Evolutionary conservation across 2,113 vertebrate genomes (phyloP), one percentile per base, ranked within the genome.

Genomic region (Nerophis lumbriciformis): DNA sequence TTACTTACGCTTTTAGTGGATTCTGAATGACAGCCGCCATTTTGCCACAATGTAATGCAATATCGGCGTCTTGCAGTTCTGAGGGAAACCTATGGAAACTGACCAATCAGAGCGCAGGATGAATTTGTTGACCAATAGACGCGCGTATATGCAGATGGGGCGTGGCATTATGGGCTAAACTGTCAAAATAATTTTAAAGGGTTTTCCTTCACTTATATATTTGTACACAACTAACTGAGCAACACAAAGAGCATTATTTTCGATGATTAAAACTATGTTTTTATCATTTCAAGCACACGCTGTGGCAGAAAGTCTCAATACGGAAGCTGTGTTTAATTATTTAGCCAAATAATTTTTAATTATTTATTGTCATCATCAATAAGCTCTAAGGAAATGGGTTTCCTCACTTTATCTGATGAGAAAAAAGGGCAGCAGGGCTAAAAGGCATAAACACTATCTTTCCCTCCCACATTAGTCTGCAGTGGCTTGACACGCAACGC

Each of bases 21-120:
- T 97, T 97, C 94, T 98, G 95, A 98, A 98, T 98, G 95, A 97
- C 95, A 97, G 95, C 94, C 95, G 95, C 95, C 95, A 98, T 98
- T 96, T 97, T 97, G 95, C 94, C 93, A 93, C 93, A 94, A 93
- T 96, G 94, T 96, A 98, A 97, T 93, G 94, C 93, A 94, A 95
- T 97, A 97, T 94, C 93, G 92, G 94, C 92, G 92, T 93, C 93
- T 93, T 88, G 91, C 88, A 91, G 90, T 83, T 88, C 89, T 88
- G 90, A 88, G 86, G 88, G 87, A 89, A 88, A 88, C 83, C 85
- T 88, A 79, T 63, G 85, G 89, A 82, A 87, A 88, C 73, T 15
- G 79, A 71, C 95, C 94, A 97, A 97, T 95, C 79, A 63, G 68
- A 21, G 71, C 59, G 42, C 85, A 77, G 86, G 83, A 77, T 89